Base-by-base conservation (phyloP, 2,113 vertebrate genomes). In the Scomber colias region DNA sequence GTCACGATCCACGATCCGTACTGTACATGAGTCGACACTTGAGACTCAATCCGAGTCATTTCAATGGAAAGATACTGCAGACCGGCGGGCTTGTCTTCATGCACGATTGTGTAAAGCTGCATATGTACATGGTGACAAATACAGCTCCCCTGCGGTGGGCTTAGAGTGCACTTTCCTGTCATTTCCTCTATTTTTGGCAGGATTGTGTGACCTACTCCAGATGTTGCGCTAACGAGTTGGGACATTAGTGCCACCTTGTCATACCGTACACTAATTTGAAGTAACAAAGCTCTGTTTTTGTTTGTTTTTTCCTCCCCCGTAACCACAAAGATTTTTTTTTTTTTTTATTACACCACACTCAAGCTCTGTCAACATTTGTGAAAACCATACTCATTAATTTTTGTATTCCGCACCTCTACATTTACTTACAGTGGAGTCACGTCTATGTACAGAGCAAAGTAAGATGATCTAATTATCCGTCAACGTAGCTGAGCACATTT, bases 161-260 rank as follows among this genome's bases (percentile, higher is more conserved):
- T 21, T 16, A 27, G 11, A 65, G 44, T 82, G 61, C 64, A n/a
- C 85, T 83, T 85, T 27, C 62, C 69, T 79, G 56, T 67, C 72
- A 45, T 40, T 76, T 84, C 62, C 60, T 67, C 53, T 75, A 69
- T 80, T 79, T 71, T 55, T 71, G 67, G 70, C 66, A 84, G 80
- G 73, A 88, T 71, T 60, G 73, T 86, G 71, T 82, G 85, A 89
- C 87, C 85, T 72, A 19, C 73, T 91, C 87, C 86, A 92, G 89
- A 90, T 90, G 88, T 73, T 81, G 67, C 7, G 16, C 72, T 89
- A 92, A 91, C 88, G 79, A 93, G 76, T 81, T 64, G 48, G 66
- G 88, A 87, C 85, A 77, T 82, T 78, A 75, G 62, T 77, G 75
- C 73, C 79, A 74, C 72, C 74, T 82, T 81, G 65, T 82, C 84